Conservation (phyloP, 2,113 vertebrate species). For the Catharus fuscescens region DNA sequence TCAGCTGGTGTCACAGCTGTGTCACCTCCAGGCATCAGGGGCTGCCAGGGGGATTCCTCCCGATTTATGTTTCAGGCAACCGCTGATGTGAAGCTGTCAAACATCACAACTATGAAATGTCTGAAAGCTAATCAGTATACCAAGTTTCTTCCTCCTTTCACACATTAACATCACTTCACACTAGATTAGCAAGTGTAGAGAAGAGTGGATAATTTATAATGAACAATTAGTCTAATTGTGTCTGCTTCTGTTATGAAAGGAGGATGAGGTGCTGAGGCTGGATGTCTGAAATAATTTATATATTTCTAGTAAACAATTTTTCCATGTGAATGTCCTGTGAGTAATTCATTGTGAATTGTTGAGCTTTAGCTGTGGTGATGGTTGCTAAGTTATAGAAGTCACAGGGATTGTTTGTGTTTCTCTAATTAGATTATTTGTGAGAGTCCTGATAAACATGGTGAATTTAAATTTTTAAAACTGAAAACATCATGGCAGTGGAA, state of each 20-base stretch:
- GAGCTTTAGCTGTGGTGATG: not conserved
- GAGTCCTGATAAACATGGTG: not conserved
- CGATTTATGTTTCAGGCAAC: not conserved
- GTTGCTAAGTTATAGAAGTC: slow-evolving; percentile 2
- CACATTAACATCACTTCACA: not conserved
- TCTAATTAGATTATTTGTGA: slow-evolving; percentile 23
- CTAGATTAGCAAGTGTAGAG: not conserved
- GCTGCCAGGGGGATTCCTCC: not conserved
- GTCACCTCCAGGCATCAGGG: not conserved
- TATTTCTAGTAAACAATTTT: not conserved
- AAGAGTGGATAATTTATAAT: not conserved
- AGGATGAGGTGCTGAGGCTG: not conserved
- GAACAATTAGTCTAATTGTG: slow-evolving; percentile 36
- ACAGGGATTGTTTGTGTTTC: not conserved
- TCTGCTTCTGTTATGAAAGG: not conserved
- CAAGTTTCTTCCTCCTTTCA: not conserved
- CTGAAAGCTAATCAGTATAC: not conserved
- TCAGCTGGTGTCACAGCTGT: not conserved
- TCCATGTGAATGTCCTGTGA: not conserved
- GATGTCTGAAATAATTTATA: slow-evolving; percentile 9
- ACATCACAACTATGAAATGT: not conserved
- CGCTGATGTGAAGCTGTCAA: not conserved
- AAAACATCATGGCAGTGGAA: not conserved
- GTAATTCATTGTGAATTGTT: not conserved
- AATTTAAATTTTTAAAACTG: not conserved